Base-by-base conservation (phyloP, 2,888 invertebrate genomes). In the Drosophila affinis region DNA sequence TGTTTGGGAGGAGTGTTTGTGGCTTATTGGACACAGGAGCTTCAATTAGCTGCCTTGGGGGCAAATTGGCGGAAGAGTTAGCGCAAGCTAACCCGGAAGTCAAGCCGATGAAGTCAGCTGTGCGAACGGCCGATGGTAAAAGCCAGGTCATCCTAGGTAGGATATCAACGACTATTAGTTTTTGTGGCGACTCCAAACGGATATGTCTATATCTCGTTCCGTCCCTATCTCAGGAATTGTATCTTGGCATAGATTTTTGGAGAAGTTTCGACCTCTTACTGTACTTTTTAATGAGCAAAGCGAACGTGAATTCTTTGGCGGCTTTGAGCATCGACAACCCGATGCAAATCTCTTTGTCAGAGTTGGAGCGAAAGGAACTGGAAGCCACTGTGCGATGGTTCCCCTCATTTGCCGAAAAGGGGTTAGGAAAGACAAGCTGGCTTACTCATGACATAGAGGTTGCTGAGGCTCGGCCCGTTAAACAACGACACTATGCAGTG, bases 351-450 rank as follows among this genome's bases (percentile, higher is more conserved):
- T 14, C 45, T 6, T 12, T 56, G 24, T 46, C 56, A 7, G 27
- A 56, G 17, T 5, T 10, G 9, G 27, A 56, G 24, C 9, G 17
- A 17, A 52, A 18, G 17, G 12, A 47, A 18, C 39, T 58, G 14
- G 21, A 6, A 10, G 27, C 24, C 17, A 10, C 17, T 5, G 29
- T 56, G 5, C 14, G 29, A 6, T 9, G n/a, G n/a, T 49, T 49
- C 3, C 48, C 48, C 1, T 58, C 48, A n/a, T 58, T 58, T 48
- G 48, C 48, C 12, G 14, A 48, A 34, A 49, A 39, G 14, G 32
- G 48, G 0, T 48, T 48, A 9, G 58, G 48, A 3, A 49, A n/a
- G 10, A 49, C 58, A 6, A 5, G 24, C 5, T 29, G 51, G 6
- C 47, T 47, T 10, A 3, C 10, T 10, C 32, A 32, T 32, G 32